Conservation (phyloP, 2,888 invertebrate genomes). For the Deilephila elpenor region DNA sequence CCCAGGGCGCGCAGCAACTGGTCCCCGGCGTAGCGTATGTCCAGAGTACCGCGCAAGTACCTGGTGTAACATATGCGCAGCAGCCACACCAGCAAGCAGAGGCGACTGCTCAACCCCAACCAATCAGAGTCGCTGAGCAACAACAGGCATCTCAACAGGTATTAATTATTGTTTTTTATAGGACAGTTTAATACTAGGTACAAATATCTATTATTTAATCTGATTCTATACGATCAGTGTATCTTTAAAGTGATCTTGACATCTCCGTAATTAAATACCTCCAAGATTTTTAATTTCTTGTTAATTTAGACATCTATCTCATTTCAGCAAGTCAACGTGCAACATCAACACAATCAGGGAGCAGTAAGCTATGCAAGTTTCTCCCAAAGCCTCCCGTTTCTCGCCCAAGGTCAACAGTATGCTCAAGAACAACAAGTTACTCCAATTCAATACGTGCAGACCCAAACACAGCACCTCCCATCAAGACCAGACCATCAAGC, state of each 20-base stretch:
- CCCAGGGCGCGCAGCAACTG: slow-evolving; percentile 11
- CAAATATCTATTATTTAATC: too few relatives aligned
- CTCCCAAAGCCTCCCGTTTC: slow-evolving; percentile 54
- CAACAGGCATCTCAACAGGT: slow-evolving; percentile 21
- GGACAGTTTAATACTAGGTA: neutral
- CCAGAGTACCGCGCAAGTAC: slow-evolving; percentile 10
- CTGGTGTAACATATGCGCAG: neutral
- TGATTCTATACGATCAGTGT: too few relatives aligned
- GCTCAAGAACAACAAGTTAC: slow-evolving; percentile 29
- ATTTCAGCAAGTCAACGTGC: slow-evolving; percentile 60
- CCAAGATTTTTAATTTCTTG: too few relatives aligned
- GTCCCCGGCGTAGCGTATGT: neutral
- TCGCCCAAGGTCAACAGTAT: slow-evolving; percentile 35
- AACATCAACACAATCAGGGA: slow-evolving; percentile 58
- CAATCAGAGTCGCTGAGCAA: slow-evolving; percentile 4
- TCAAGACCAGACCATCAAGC: neutral
- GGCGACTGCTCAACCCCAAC: neutral
- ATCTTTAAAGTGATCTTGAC: too few relatives aligned
- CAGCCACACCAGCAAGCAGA: slow-evolving; percentile 16
- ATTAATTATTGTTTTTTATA: neutral
- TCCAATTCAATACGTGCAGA: slow-evolving; percentile 3
- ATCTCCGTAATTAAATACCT: too few relatives aligned
- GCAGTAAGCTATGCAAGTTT: slow-evolving; percentile 72
- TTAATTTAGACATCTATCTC: too few relatives aligned
- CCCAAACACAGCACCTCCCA: neutral